phyloP scores from a whole-genome alignment of 2,113 vertebrate species.

The Daphoenositta chrysoptera region DNA sequence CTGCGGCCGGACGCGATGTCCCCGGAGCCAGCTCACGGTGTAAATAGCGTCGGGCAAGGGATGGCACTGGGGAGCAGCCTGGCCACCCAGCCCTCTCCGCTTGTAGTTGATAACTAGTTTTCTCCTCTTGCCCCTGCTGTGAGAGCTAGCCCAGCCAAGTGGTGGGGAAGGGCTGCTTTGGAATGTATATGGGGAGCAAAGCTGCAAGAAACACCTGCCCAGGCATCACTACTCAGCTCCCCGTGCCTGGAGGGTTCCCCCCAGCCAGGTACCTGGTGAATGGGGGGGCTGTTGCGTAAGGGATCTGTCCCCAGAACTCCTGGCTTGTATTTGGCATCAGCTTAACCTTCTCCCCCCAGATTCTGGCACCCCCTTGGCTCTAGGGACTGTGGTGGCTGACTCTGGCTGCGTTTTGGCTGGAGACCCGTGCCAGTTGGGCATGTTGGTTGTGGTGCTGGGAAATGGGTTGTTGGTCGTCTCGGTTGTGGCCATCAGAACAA shows the following conservation, averaged over 20 bases:
- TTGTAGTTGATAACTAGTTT: conserved; percentile 50
- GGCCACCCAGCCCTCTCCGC: background rate
- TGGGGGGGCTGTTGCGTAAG: background rate
- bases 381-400: background rate
- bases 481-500: conserved; percentile 19
- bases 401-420: background rate
- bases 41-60: background rate
- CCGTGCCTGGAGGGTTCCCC: background rate
- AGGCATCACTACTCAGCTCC: background rate
- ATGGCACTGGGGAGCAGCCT: conserved; percentile 10
- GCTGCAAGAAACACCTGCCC: background rate
- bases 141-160: background rate
- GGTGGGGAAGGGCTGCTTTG: conserved; percentile 3
- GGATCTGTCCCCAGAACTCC: background rate
- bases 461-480: background rate
- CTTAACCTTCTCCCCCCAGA: background rate
- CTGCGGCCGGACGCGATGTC: background rate
- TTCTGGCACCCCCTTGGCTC: background rate
- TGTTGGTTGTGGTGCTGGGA: background rate
- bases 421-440: accelerated
- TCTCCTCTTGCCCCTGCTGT: background rate
- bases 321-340: background rate
- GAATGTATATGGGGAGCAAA: background rate
- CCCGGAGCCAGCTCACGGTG: background rate
- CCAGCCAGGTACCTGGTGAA: background rate